Percentiles rank a stretch among this genome's conserved stretches.
Evolutionary conservation across 1,140 invertebrate species (phyloP).

Genomic region (Drosophila arizonae): DNA sequence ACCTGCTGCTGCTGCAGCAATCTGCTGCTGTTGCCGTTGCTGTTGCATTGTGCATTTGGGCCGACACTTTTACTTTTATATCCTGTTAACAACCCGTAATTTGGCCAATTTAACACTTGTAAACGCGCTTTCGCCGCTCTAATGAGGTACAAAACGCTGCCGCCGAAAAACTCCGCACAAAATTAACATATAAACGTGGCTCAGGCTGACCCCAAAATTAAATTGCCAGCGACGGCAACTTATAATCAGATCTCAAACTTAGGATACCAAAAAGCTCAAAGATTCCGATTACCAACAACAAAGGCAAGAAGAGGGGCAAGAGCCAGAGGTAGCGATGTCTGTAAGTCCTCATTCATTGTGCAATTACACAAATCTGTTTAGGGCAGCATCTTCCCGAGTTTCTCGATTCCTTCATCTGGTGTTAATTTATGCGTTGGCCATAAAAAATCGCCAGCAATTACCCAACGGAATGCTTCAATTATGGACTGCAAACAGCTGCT

Average conservation of each 20-base stretch:
- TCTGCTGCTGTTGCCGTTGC: constrained; percentile 6
- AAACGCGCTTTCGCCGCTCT: constrained; percentile 79
- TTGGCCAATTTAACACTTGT: constrained; percentile 81
- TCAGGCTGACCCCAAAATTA: constrained; percentile 56
- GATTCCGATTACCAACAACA: constrained; percentile 29
- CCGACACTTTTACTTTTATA: constrained; percentile 80
- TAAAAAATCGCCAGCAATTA: constrained; percentile 77
- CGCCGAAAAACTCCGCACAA: constrained; percentile 38
- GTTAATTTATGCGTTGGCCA: constrained; percentile 78
- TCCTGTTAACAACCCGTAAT: constrained; percentile 79
- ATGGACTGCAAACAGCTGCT: constrained; percentile 75
- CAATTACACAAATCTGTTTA: constrained; percentile 76
- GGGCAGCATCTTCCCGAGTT: constrained; percentile 32
- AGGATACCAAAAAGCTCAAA: constrained; percentile 41
- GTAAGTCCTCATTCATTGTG: constrained; percentile 23
- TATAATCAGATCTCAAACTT: constrained; percentile 55
- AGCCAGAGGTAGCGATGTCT: background rate
- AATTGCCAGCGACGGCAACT: constrained; percentile 62
- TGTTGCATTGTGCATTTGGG: constrained; percentile 1
- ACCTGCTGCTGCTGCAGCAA: constrained; percentile 13
- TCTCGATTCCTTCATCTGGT: constrained; percentile 46
- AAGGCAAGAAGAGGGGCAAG: constrained; percentile 22
- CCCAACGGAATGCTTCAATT: constrained; percentile 74
- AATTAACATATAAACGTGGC: constrained; percentile 77
- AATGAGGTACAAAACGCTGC: constrained; percentile 79